These are phyloP conservation scores for Rhagophthalmus giganteus DNA, from an alignment of 2,888 invertebrate species.

Conservation along the genomic window DNA sequence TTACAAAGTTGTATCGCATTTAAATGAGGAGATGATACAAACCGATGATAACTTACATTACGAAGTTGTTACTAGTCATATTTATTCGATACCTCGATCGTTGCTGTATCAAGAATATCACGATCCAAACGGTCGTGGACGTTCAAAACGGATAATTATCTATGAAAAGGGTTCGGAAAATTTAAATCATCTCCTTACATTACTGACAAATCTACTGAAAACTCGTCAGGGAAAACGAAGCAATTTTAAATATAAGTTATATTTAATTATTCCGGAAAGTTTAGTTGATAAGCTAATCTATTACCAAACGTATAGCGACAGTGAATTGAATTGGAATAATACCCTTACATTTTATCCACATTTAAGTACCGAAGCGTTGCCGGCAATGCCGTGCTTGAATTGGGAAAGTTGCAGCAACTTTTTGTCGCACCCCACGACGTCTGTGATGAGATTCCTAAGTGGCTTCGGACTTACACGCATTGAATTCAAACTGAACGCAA, in stretches of 20 bases:
- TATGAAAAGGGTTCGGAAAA: conserved; percentile 72
- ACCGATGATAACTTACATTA: conserved; percentile 59
- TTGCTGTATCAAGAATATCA: conserved; percentile 64
- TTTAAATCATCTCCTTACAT: conserved; percentile 60
- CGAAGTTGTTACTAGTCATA: conserved; percentile 76
- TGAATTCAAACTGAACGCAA: conserved; percentile 2
- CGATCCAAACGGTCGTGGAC: conserved; percentile 60
- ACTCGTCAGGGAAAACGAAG: conserved; percentile 35
- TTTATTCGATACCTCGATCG: conserved; percentile 74
- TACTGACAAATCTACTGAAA: conserved; percentile 60
- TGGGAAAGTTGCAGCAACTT: neutral
- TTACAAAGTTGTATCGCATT: conserved; percentile 64
- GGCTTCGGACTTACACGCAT: conserved; percentile 15
- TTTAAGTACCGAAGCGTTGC: conserved; percentile 74
- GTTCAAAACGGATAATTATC: conserved; percentile 68
- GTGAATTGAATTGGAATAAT: conserved; percentile 58
- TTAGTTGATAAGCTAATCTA: conserved; percentile 62
- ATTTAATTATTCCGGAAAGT: conserved; percentile 72
- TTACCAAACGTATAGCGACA: conserved; percentile 43
- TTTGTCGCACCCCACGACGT: conserved; percentile 3
- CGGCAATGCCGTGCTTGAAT: conserved; percentile 56
- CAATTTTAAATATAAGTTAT: conserved; percentile 66
- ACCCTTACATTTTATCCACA: conserved; percentile 73
- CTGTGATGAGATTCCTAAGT: conserved; percentile 3
- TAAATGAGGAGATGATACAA: conserved; percentile 62